A percentile compares a stretch with the other conserved stretches of the same genome.
Evolutionary conservation across 2,888 invertebrate species (phyloP).

Genomic region (Frankliniella fusca): DNA sequence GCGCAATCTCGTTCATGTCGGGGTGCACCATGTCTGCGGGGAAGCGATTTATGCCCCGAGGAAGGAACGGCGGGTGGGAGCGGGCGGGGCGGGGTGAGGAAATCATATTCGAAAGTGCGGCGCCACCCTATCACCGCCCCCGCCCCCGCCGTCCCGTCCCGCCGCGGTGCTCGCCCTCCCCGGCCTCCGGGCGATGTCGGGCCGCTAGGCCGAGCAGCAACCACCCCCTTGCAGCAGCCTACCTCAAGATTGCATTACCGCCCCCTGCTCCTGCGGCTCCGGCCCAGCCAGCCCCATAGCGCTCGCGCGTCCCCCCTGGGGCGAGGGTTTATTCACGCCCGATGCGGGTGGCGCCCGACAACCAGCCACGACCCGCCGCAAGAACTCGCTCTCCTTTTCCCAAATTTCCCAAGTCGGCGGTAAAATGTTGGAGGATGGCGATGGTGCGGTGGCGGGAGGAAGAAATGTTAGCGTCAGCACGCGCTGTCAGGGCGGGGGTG

Average conservation of each 20-base stretch:
- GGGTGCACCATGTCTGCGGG: no score
- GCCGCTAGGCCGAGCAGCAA: no score
- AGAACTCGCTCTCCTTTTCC: not conserved
- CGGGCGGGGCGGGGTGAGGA: not conserved
- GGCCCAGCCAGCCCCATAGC: no score
- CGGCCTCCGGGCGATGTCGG: no score
- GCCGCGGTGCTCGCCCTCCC: not conserved
- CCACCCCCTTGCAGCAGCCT: no score
- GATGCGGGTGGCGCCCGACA: no score
- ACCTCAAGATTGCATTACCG: not conserved
- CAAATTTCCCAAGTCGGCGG: constrained; percentile 5
- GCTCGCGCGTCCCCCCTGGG: not conserved
- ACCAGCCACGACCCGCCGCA: constrained; percentile 33
- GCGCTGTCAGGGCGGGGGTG: not conserved
- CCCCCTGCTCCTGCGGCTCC: not conserved
- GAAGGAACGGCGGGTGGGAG: no score
- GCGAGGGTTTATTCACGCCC: not conserved
- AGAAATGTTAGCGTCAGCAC: no score
- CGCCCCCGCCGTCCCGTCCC: not conserved
- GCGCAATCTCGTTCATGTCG: no score
- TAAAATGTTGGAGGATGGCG: not conserved
- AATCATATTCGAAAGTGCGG: no score
- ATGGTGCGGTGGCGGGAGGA: not conserved
- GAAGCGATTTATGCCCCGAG: no score
- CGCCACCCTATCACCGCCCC: not conserved